Percentiles rank a stretch among this genome's conserved stretches.
These are phyloP conservation scores for Stigmatopora nigra DNA, from an alignment of 2,113 vertebrate genomes.

Conservation along the genomic window DNA sequence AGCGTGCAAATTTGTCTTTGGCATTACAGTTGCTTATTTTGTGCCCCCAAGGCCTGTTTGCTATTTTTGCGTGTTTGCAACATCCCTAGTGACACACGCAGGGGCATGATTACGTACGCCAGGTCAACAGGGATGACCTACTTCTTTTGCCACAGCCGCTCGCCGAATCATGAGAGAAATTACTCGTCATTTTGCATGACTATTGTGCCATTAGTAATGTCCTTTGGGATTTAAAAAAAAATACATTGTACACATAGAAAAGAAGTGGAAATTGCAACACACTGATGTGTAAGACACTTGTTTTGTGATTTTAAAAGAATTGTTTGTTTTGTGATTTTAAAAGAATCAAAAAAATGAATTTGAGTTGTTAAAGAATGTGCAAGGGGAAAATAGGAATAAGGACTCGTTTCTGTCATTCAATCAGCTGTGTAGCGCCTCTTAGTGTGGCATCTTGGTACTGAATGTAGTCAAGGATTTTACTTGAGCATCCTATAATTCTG, in stretches of 20 bases:
- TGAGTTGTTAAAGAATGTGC: not conserved
- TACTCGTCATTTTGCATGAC: too few species aligned
- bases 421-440: conserved; percentile 43
- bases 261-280: too few species aligned
- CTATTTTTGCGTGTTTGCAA: conserved; percentile 25
- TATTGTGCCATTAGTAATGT: too few species aligned
- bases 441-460: conserved; percentile 43
- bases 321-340: too few species aligned
- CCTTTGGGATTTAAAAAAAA: too few species aligned
- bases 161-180: conserved; percentile 45
- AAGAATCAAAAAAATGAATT: too few species aligned
- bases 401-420: not conserved
- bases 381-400: not conserved
- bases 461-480: not conserved
- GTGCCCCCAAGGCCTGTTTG: conserved; percentile 8
- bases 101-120: conserved; percentile 55
- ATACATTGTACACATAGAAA: too few species aligned
- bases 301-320: too few species aligned
- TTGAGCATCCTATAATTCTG: too few species aligned
- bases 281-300: too few species aligned
- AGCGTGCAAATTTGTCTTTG: not conserved
- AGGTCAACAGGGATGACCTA: conserved; percentile 70
- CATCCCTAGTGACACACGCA: conserved; percentile 28
- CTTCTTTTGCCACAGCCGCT: conserved; percentile 68
- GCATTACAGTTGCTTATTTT: conserved; percentile 20